Conservation (phyloP, 2,113 vertebrate species). For the Myiozetetes cayanensis region DNA sequence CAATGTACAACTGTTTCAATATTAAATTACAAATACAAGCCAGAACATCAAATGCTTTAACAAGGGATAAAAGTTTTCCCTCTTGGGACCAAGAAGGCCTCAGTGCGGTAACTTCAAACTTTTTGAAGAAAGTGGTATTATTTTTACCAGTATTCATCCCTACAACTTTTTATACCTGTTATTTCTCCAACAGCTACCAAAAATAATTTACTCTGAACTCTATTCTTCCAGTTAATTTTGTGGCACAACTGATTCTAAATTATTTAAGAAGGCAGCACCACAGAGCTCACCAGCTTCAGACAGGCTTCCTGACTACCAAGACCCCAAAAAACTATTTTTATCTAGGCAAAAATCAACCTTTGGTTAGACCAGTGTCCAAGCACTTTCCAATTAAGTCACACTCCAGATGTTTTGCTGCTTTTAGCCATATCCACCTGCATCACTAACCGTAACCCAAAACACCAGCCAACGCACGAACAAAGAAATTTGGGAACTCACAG, state of each 20-base stretch:
- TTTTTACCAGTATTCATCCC: not conserved
- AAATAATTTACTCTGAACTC: not conserved
- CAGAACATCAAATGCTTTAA: not conserved
- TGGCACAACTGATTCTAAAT: not conserved
- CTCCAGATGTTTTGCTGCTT: not conserved
- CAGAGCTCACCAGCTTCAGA: not conserved
- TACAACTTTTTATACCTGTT: not conserved
- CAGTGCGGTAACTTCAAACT: not conserved
- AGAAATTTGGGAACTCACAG: not conserved
- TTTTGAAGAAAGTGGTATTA: not conserved
- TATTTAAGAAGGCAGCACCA: not conserved
- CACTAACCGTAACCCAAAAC: not conserved
- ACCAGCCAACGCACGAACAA: fast-evolving
- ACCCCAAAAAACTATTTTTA: not conserved
- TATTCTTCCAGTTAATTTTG: not conserved
- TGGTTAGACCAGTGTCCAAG: not conserved
- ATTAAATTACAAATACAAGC: not conserved
- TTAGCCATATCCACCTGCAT: not conserved
- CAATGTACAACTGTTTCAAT: not conserved
- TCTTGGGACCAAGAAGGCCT: not conserved
- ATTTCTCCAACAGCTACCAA: not conserved
- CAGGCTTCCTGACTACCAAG: not conserved
- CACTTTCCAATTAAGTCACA: not conserved
- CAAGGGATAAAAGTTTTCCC: not conserved
- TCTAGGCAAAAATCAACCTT: not conserved